phyloP scores from a whole-genome alignment of 2,113 vertebrate species.

The Gadus chalcogrammus region DNA sequence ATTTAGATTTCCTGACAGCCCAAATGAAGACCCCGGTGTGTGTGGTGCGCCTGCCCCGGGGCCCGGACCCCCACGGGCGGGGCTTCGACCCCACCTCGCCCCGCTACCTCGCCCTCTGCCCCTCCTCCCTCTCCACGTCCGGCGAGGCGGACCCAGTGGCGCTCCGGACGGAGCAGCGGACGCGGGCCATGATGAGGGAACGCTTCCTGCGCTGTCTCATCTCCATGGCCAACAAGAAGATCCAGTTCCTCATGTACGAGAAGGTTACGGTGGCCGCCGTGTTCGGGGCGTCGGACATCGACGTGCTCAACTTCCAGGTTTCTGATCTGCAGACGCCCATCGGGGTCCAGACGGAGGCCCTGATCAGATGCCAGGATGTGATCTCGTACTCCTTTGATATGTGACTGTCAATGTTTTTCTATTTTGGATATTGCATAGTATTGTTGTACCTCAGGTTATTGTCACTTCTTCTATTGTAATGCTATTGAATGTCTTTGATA shows the following conservation, averaged over 20 bases:
- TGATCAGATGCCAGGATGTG: conserved; percentile 83
- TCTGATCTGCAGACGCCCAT: conserved; percentile 84
- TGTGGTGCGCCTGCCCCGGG: conserved; percentile 68
- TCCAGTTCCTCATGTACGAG: conserved; percentile 78
- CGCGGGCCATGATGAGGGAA: conserved; percentile 74
- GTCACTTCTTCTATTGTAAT: not conserved
- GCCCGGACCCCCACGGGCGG: conserved; percentile 73
- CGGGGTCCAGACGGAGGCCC: conserved; percentile 82
- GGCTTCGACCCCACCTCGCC: conserved; percentile 76
- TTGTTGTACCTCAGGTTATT: too few species aligned
- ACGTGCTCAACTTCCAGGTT: conserved; percentile 86
- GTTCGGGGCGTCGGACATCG: conserved; percentile 82
- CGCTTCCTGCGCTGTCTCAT: conserved; percentile 81
- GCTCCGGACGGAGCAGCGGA: conserved; percentile 67
- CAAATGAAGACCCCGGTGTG: conserved; percentile 60
- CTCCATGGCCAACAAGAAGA: conserved; percentile 71
- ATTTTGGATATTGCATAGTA: too few species aligned
- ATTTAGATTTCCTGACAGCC: not conserved
- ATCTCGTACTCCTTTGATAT: conserved; percentile 78
- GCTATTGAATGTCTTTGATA: not conserved
- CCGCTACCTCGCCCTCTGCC: conserved; percentile 68
- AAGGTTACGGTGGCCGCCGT: conserved; percentile 76
- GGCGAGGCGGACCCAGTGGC: not conserved
- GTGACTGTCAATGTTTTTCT: conserved; percentile 40
- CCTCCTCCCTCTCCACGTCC: conserved; percentile 55